Evolutionary conservation across 2,113 vertebrate species (phyloP).

Genomic region (Hemicordylus capensis): DNA sequence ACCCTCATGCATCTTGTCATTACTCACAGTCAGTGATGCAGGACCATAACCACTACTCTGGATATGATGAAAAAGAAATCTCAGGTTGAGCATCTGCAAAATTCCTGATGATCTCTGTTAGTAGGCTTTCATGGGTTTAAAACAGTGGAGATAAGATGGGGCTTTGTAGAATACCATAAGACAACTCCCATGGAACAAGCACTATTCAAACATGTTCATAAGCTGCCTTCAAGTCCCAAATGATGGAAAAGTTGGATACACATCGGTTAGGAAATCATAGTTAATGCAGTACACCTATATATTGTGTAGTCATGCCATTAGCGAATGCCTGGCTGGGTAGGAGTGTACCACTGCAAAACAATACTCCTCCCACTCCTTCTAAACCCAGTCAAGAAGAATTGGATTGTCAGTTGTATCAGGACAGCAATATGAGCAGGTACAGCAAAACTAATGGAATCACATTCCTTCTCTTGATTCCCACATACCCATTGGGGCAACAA

Average conservation of each 20-base stretch:
- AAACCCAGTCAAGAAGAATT: neutral
- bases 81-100: neutral
- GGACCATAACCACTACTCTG: neutral
- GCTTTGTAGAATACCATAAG: too few relatives aligned
- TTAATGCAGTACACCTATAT: too few relatives aligned
- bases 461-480: neutral
- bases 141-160: neutral
- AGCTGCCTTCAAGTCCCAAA: too few relatives aligned
- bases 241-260: too few relatives aligned
- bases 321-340: neutral
- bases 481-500: neutral
- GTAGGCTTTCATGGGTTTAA: neutral
- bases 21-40: neutral
- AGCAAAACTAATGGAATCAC: neutral
- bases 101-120: neutral
- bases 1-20: neutral
- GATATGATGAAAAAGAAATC: neutral
- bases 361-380: neutral
- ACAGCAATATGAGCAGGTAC: too few relatives aligned
- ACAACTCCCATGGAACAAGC: neutral
- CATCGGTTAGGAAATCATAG: too few relatives aligned
- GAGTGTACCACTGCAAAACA: neutral
- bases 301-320: too few relatives aligned
- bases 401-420: neutral
- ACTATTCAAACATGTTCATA: too few relatives aligned